A percentile compares a stretch with the other conserved stretches of the same genome.
These are phyloP conservation scores for Momotus momota DNA, from an alignment of 2,797 vertebrate species.

Conservation along the genomic window DNA sequence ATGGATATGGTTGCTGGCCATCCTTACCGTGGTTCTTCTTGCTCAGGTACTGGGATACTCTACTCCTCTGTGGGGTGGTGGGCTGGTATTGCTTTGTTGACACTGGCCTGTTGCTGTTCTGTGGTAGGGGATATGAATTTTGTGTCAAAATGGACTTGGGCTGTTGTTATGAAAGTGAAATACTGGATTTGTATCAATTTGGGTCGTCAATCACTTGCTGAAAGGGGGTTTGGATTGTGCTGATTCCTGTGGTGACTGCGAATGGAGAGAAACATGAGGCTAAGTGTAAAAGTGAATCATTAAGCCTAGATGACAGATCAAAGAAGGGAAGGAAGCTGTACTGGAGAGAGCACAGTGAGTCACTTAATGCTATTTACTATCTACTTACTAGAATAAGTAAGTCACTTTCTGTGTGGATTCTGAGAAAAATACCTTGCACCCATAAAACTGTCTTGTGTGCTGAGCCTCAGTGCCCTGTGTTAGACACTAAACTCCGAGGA, in stretches of 20 bases:
- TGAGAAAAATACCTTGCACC: neutral
- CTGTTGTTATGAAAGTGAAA: neutral
- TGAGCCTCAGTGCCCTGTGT: neutral
- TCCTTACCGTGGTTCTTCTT: neutral
- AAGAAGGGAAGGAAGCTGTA: neutral
- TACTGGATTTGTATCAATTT: neutral
- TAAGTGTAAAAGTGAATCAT: neutral
- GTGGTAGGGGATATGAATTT: neutral
- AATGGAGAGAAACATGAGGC: neutral
- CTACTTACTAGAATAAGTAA: neutral
- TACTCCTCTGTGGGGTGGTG: accelerated
- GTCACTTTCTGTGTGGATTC: neutral
- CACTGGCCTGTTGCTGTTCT: neutral
- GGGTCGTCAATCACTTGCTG: neutral
- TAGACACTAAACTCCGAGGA: neutral
- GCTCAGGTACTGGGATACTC: neutral
- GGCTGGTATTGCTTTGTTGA: neutral
- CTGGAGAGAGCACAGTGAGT: neutral
- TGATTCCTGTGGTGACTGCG: neutral
- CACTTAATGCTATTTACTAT: neutral
- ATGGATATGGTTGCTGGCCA: accelerated
- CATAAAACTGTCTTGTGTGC: neutral
- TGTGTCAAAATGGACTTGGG: accelerated
- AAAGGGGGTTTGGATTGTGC: neutral
- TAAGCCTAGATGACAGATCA: neutral